phyloP scores from a whole-genome alignment of 2,888 invertebrate genomes.

The Yponomeuta plumbellus region DNA sequence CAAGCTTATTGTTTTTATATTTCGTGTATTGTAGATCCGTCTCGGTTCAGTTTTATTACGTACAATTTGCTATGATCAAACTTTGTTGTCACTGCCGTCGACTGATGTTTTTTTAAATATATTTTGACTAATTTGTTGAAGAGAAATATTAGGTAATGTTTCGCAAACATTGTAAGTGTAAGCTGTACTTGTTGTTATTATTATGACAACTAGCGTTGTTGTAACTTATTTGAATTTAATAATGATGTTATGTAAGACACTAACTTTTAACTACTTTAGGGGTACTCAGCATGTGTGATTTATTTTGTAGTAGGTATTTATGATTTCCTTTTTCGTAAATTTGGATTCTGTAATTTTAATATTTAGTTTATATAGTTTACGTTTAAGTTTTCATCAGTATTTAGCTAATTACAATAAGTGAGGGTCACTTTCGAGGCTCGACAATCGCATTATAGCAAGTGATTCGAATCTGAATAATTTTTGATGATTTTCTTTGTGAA shows the following conservation, averaged over 20 bases:
- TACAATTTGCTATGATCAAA: slow-evolving; percentile 36
- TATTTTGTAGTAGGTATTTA: slow-evolving; percentile 50
- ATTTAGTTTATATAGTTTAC: slow-evolving; percentile 13
- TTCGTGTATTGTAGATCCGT: too few species aligned
- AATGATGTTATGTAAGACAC: slow-evolving; percentile 48
- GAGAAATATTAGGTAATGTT: slow-evolving; percentile 41
- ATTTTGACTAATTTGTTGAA: slow-evolving; percentile 47
- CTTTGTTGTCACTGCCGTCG: slow-evolving; percentile 71
- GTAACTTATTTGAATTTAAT: slow-evolving; percentile 70
- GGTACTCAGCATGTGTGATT: slow-evolving; percentile 54
- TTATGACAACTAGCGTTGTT: slow-evolving; percentile 64
- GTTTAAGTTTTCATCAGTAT: slow-evolving; percentile 13
- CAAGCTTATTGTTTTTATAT: too few species aligned
- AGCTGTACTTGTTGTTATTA: slow-evolving; percentile 60
- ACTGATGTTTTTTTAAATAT: slow-evolving; percentile 57
- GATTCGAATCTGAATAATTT: slow-evolving; percentile 29
- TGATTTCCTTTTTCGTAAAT: slow-evolving; percentile 36
- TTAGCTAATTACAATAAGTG: slow-evolving; percentile 1
- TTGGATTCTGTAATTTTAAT: slow-evolving; percentile 7
- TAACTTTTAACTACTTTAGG: slow-evolving; percentile 38
- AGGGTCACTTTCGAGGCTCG: neutral
- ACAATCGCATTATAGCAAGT: slow-evolving; percentile 11
- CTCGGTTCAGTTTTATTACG: slow-evolving; percentile 6
- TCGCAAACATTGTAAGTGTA: slow-evolving; percentile 49
- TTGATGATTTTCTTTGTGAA: slow-evolving; percentile 51